Evolutionary conservation across 2,888 invertebrate genomes (phyloP).

Genomic region (Lycophotia porphyrea): DNA sequence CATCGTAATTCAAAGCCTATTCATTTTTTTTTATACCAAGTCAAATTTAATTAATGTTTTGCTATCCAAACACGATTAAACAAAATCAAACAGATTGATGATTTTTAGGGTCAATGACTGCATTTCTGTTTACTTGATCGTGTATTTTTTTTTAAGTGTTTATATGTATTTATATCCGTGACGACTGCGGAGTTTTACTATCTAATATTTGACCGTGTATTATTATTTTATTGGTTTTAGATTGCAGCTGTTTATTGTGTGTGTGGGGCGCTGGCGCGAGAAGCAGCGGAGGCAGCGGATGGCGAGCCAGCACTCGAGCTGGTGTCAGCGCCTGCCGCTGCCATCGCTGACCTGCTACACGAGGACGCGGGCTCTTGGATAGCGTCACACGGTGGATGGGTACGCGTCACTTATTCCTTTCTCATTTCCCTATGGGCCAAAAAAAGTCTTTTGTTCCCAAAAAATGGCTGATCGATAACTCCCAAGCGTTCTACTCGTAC

Average conservation of each 20-base stretch:
- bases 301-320: slow-evolving; percentile 91
- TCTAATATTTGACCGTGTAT: neutral
- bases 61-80: neutral
- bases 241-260: slow-evolving; percentile 94
- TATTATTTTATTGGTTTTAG: slow-evolving; percentile 66
- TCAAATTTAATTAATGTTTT: neutral
- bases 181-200: neutral
- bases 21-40: neutral
- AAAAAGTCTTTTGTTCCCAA: neutral
- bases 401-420: slow-evolving; percentile 76
- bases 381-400: slow-evolving; percentile 96
- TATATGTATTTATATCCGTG: neutral
- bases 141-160: neutral
- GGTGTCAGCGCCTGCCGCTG: slow-evolving; percentile 91
- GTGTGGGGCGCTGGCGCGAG: slow-evolving; percentile 95
- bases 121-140: neutral
- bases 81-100: neutral
- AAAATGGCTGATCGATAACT: slow-evolving; percentile 18
- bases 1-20: neutral
- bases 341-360: slow-evolving; percentile 94
- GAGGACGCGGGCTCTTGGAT: slow-evolving; percentile 95
- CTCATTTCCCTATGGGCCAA: slow-evolving; percentile 3
- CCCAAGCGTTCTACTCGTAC: slow-evolving; percentile 22
- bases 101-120: neutral
- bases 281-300: slow-evolving; percentile 91